Percentiles rank a stretch among this genome's conserved stretches.
These are phyloP conservation scores for Hyles euphorbiae DNA, from an alignment of 1,140 invertebrate species.

Conservation along the genomic window DNA sequence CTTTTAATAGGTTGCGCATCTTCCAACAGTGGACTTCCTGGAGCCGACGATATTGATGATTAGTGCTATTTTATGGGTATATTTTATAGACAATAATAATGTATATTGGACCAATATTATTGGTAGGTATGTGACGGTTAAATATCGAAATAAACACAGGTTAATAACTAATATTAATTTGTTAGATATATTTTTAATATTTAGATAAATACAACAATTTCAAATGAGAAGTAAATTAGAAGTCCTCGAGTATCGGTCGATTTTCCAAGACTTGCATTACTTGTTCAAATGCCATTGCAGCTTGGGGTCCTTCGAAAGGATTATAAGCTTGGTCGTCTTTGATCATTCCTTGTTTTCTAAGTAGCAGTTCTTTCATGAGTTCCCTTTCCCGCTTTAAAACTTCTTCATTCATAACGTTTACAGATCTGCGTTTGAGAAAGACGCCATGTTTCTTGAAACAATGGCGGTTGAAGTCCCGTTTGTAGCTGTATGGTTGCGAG, in stretches of 20 bases:
- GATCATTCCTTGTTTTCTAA: conserved; percentile 26
- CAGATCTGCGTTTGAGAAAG: conserved; percentile 38
- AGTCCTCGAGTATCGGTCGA: conserved; percentile 30
- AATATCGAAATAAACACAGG: too few relatives aligned
- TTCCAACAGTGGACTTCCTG: too few relatives aligned
- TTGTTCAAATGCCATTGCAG: conserved; percentile 36
- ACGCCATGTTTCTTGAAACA: conserved; percentile 59
- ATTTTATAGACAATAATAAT: too few relatives aligned
- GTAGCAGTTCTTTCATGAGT: conserved; percentile 39
- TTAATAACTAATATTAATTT: too few relatives aligned
- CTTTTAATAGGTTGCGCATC: too few relatives aligned
- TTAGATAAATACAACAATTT: too few relatives aligned
- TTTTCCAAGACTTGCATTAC: conserved; percentile 33
- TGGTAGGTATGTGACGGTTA: too few relatives aligned
- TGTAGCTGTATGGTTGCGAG: conserved; percentile 54
- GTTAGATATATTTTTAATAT: too few relatives aligned
- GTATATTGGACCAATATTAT: too few relatives aligned
- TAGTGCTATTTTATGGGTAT: too few relatives aligned
- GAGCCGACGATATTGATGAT: too few relatives aligned
- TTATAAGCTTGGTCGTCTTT: conserved; percentile 31
- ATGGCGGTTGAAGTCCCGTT: conserved; percentile 54
- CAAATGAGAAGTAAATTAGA: background rate
- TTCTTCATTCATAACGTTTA: conserved; percentile 51
- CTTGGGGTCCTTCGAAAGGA: conserved; percentile 40
- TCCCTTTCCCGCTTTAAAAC: conserved; percentile 37